Evolutionary conservation across 1,140 invertebrate genomes (phyloP), one percentile per base, ranked within the genome.

Genomic region (Bombus confusus): DNA sequence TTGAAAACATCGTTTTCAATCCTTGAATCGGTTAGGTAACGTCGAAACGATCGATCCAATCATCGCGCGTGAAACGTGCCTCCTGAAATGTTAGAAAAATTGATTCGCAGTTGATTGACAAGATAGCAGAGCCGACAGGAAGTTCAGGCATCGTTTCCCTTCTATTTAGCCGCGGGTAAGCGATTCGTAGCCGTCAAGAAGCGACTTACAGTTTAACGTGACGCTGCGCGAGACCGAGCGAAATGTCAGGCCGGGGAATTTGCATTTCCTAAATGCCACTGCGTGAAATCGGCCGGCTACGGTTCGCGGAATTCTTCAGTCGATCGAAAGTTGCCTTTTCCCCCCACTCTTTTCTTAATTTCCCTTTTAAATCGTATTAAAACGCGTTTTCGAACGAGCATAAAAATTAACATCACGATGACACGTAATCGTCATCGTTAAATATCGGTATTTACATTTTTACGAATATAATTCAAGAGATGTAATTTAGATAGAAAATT

Each of bases 191-290:
- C 62, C 75, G 43, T 68, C 75, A 57, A 78, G 75, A 83, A 83
- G 64, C 73, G 47, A 39, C 82, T 83, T 41, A 43, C 75, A 59
- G 76, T 39, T 81, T 80, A 78, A 62, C 47, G 73, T 71, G 75
- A 78, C 76, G 76, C 25, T n/a, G 73, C 73, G 73, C 43, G 41
- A 18, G 66, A 85, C 64, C 72, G 34, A 83, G 82, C 83, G 66
- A 85, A 85, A 85, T 85, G 83, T 85, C 83, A 85, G 64, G 22
- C 68, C 66, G 39, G 8, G 37, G 83, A 77, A 85, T 85, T 85
- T 85, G 41, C 83, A 85, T 85, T 80, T 85, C 57, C 68, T 79
- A 78, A 85, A 85, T 85, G 83, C 83, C 83, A 78, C 74, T 77
- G 74, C 74, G 81, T 83, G 81, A 83, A 83, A 83, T 83, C 81